phyloP scores from a whole-genome alignment of 2,888 invertebrate species.

The Dryocosmus kuriphilus region DNA sequence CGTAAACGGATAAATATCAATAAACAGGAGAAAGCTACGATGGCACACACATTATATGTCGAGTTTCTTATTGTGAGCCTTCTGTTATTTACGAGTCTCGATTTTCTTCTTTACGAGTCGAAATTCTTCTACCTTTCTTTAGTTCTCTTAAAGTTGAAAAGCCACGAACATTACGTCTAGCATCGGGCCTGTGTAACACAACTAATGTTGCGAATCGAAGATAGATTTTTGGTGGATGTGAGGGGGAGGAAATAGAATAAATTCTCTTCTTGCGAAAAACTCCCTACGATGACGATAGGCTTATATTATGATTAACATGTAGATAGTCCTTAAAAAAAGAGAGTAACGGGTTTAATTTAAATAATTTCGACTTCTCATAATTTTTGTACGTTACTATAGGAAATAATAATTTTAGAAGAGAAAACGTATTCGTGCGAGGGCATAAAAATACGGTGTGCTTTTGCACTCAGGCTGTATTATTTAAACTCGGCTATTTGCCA shows the following conservation, averaged over 20 bases:
- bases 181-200: constrained; percentile 12
- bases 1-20: constrained; percentile 69
- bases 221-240: not conserved
- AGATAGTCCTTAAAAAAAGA: constrained; percentile 71
- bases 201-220: constrained; percentile 17
- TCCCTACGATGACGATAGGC: constrained; percentile 65
- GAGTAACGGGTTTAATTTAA: constrained; percentile 73
- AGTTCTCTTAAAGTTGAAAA: constrained; percentile 19
- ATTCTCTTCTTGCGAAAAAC: constrained; percentile 61
- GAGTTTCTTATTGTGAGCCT: not conserved
- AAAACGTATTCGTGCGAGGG: constrained; percentile 56
- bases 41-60: constrained; percentile 42
- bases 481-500: constrained; percentile 68
- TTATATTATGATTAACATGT: constrained; percentile 71
- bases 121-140: constrained; percentile 16
- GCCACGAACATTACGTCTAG: constrained; percentile 6
- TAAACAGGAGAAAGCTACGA: constrained; percentile 70
- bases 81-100: constrained; percentile 12
- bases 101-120: constrained; percentile 38
- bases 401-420: constrained; percentile 68
- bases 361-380: constrained; percentile 71
- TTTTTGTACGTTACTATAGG: constrained; percentile 75
- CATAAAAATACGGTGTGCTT: constrained; percentile 36
- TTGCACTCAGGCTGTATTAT: constrained; percentile 64
- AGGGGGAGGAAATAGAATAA: constrained; percentile 53